Evolutionary conservation across 2,797 vertebrate genomes (phyloP).

Genomic region (Hylomyscus alleni): DNA sequence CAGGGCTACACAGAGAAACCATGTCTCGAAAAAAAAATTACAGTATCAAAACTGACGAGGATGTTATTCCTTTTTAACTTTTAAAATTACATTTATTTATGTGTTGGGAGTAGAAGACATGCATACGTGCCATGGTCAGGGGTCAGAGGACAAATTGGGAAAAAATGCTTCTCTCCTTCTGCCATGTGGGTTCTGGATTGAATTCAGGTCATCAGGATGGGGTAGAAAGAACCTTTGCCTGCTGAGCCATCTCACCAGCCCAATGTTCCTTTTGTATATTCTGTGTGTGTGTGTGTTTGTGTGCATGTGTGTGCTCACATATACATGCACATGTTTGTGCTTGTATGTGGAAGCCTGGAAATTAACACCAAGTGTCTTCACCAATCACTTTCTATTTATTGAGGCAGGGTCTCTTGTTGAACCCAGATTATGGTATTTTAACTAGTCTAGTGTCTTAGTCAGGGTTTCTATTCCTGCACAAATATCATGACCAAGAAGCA

Average conservation of each 20-base stretch:
- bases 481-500: too few species aligned
- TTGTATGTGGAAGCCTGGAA: background rate
- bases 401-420: background rate
- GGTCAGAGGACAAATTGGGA: background rate
- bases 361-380: background rate
- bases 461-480: too few species aligned
- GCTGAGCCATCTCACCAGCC: background rate
- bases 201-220: background rate
- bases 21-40: too few species aligned
- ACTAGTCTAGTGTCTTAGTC: background rate
- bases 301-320: rapidly evolving
- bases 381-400: background rate
- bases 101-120: background rate
- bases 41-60: background rate
- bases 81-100: background rate
- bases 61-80: background rate
- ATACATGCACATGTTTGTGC: background rate
- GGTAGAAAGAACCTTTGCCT: background rate
- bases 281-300: background rate
- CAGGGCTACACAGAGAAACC: too few species aligned
- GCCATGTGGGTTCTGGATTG: background rate
- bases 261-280: background rate
- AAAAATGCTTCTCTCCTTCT: background rate
- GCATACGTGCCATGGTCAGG: background rate
- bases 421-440: background rate